A percentile compares a stretch with the other conserved stretches of the same genome.
Evolutionary conservation across 2,113 vertebrate species (phyloP).

Genomic region (Aphyosemion australe): DNA sequence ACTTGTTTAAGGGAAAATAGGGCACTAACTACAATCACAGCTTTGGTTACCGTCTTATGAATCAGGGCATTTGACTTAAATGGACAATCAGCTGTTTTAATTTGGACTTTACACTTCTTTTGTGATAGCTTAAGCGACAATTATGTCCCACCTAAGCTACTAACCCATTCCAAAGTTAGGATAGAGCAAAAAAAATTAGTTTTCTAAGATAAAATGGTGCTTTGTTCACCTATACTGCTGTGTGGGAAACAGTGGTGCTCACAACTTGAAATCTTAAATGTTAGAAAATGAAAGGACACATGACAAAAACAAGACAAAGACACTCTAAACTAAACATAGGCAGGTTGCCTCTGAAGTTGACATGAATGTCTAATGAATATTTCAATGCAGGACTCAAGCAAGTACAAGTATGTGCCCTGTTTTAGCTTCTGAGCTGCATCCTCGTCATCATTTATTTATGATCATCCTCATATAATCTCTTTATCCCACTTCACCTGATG

Average conservation of each 20-base stretch:
- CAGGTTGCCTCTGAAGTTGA: conserved; percentile 41
- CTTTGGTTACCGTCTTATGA: conserved; percentile 4
- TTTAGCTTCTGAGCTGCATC: conserved; percentile 58
- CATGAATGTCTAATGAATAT: conserved; percentile 64
- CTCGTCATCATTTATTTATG: conserved; percentile 72
- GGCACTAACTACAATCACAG: conserved; percentile 15
- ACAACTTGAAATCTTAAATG: conserved; percentile 20
- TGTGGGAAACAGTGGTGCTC: neutral
- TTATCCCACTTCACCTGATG: conserved; percentile 46
- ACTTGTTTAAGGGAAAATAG: conserved; percentile 41
- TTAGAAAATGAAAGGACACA: conserved; percentile 10
- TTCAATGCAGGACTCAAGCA: conserved; percentile 57
- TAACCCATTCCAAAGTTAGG: neutral
- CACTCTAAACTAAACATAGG: conserved; percentile 24
- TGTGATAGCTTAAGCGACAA: neutral
- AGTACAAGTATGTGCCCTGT: conserved; percentile 55
- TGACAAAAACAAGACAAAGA: neutral
- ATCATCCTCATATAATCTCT: conserved; percentile 62
- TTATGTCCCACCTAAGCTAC: neutral
- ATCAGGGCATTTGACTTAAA: conserved; percentile 16
- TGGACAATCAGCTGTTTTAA: neutral
- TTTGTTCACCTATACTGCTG: neutral
- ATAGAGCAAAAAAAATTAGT: neutral
- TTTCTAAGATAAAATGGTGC: neutral
- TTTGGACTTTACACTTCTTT: neutral